Percentiles rank a stretch among this genome's conserved stretches.
Conservation (phyloP, 2,113 vertebrate genomes). For the Indicator indicator region DNA sequence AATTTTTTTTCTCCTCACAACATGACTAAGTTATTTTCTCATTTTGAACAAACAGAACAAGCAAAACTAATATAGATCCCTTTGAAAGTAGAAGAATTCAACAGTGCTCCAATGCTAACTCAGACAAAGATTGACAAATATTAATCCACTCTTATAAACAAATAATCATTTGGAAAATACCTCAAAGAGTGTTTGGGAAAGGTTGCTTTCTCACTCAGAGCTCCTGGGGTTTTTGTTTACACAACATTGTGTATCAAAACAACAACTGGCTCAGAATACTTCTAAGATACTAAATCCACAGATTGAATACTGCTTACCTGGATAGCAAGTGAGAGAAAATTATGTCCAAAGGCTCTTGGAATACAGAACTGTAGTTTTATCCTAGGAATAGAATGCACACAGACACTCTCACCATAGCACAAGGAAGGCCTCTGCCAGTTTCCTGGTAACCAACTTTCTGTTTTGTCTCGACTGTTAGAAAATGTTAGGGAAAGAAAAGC, state of each 20-base stretch:
- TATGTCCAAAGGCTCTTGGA: not conserved
- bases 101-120: not conserved
- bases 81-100: not conserved
- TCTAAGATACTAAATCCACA: not conserved
- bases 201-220: not conserved
- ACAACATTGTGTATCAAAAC: not conserved
- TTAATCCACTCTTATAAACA: not conserved
- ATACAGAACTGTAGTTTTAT: not conserved
- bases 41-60: not conserved
- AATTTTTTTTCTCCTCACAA: fast-evolving
- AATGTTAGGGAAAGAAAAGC: not conserved
- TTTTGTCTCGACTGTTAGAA: slow-evolving; percentile 5
- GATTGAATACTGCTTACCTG: not conserved
- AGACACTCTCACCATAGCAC: not conserved
- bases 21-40: not conserved
- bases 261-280: not conserved
- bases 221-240: not conserved
- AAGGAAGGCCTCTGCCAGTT: not conserved
- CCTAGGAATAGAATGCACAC: not conserved
- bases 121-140: not conserved
- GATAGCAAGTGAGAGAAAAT: not conserved
- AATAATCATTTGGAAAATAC: not conserved
- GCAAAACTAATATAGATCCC: not conserved
- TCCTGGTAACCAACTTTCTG: slow-evolving; percentile 22
- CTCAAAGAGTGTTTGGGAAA: not conserved